Evolutionary conservation across 2,888 invertebrate genomes (phyloP), one percentile per base, ranked within the genome.

Genomic region (Anagyrus pseudococci): DNA sequence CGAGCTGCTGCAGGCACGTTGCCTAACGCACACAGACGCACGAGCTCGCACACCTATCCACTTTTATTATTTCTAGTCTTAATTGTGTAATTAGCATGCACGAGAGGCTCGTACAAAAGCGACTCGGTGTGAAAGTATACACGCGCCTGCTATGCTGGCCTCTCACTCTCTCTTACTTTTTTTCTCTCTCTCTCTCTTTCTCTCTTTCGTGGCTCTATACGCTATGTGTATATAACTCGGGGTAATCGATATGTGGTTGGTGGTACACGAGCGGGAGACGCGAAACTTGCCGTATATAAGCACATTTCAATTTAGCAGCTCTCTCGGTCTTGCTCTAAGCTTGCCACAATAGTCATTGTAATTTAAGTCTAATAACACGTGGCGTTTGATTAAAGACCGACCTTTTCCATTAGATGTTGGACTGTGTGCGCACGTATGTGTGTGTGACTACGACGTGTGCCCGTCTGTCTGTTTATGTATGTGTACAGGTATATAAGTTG

Each of bases 311-410:
- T 63, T 62, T 54, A 62, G 53, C 57, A 46, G 53, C 49, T 57
- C 53, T 62, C 53, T 62, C 29, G 10, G 29, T 10, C 29, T 29
- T 29, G 10, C 29, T 29, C 13, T 50, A 23, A 41, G 59, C 58
- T 57, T 53, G 59, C 56, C 55, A 57, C 66, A 62, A 66, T 59
- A 57, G 56, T 66, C 62, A 66, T 60, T 59, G 59, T 66, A 66
- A 66, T 66, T 66, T 60, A 54, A 63, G 54, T 57, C 62, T 63
- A 63, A 63, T 63, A 66, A 59, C 66, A 49, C 49, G 62, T 60
- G 60, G 57, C 62, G 37, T 60, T 66, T 59, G 57, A 66, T 66
- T 60, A 57, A 66, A 60, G 59, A 55, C 43, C 41, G 52, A 46
- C 53, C 50, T 58, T 57, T 60, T 26, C 53, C 53, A 60, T 52